Evolutionary conservation across 2,113 vertebrate genomes (phyloP).

Genomic region (Perognathus longimembris): DNA sequence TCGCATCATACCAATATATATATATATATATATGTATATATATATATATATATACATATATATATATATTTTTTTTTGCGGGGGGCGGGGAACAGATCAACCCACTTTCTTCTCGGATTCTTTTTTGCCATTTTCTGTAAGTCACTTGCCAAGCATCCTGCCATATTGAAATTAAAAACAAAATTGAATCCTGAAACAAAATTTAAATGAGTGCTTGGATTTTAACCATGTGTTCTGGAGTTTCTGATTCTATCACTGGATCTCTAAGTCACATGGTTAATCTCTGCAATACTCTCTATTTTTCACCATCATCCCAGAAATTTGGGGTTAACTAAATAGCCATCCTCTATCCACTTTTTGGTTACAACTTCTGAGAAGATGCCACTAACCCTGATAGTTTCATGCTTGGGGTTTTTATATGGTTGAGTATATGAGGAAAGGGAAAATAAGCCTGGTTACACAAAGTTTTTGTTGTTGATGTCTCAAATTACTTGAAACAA

Average conservation of each 20-base stretch:
- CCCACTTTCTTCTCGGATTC: too few relatives aligned
- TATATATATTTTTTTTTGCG: too few relatives aligned
- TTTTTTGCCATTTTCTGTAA: too few relatives aligned
- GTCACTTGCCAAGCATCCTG: neutral
- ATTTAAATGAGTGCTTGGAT: conserved; percentile 1
- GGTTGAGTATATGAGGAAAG: neutral
- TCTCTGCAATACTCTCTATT: neutral
- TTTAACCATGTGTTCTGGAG: conserved; percentile 2
- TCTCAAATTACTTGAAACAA: conserved; percentile 19
- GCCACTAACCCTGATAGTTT: neutral
- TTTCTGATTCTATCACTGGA: neutral
- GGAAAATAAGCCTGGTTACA: neutral
- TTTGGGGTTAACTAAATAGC: neutral
- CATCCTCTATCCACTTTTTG: neutral
- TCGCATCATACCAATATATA: too few relatives aligned
- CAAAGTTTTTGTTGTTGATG: neutral
- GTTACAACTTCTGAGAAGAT: neutral
- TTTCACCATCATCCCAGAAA: conserved; percentile 19
- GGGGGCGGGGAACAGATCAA: too few relatives aligned
- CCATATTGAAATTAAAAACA: neutral
- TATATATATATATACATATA: too few relatives aligned
- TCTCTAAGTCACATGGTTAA: neutral
- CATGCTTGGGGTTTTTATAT: neutral
- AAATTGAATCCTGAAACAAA: neutral
- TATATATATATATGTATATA: too few relatives aligned